Base-by-base conservation (phyloP, 2,113 vertebrate genomes). In the Ceuthmochares aereus region DNA sequence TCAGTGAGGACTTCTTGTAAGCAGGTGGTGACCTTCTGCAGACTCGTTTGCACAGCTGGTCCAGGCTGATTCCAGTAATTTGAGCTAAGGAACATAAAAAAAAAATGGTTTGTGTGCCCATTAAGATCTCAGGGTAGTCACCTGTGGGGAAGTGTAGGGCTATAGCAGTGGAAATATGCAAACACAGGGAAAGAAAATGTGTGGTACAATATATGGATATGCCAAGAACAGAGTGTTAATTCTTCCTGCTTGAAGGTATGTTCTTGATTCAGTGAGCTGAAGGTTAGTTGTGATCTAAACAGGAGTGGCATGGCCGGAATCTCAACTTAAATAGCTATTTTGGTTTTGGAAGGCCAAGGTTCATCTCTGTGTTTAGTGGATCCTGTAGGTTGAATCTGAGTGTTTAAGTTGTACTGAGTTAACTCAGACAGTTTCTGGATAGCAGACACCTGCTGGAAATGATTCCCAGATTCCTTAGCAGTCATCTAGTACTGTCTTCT, bases 151-250 rank as follows among this genome's bases (percentile, higher is more conserved):
- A 47, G 47, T 36, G 60, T 29, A 47, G 37, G 66, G 37, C 32
- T 79, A 1, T 56, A 45, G 45, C n/a, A 55, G 8, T n/a, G 8
- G 60, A 26, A 29, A 10, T 27, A 45, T 0, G 0, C 29, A 66
- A 42, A 69, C 22, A 51, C 34, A 43, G 69, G 45, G n/a, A 42
- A 62, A 36, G 52, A 47, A 43, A 77, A 43, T 23, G 30, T 49
- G 84, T 27, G 40, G 27, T 56, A 43, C 29, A 5, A 9, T 45
- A 12, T 13, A 36, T 47, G 47, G 29, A 15, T 47, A 16, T 62
- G 26, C 43, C 32, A 45, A 27, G 47, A 56, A 20, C 11, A 60
- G 55, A 43, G 74, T 17, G 26, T 29, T 40, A 37, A 6, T 67
- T 43, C 58, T 66, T 72, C 42, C 59, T 80, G 42, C 62, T 84